These are phyloP conservation scores for Sylvicola fuscatus DNA, from an alignment of 2,888 invertebrate species.

Conservation along the genomic window DNA sequence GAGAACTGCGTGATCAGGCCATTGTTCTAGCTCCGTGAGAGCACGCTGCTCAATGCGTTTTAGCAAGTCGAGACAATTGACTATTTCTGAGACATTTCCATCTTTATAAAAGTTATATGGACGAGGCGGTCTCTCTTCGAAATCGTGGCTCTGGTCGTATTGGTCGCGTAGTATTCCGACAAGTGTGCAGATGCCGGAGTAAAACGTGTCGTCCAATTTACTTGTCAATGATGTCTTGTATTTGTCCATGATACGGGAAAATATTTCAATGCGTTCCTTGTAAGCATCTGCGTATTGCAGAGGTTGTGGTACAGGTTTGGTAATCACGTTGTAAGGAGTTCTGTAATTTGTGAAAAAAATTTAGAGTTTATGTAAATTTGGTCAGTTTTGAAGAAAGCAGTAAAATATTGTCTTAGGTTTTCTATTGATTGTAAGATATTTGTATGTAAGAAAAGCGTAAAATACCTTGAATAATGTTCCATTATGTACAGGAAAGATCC, in stretches of 20 bases:
- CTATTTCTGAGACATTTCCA: slow-evolving; percentile 56
- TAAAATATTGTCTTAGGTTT: no score
- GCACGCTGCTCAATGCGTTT: slow-evolving; percentile 39
- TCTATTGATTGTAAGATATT: no score
- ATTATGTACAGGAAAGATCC: slow-evolving; percentile 18
- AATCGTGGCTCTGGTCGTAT: no score
- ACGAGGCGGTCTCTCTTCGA: no score
- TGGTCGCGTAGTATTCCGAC: slow-evolving; percentile 11
- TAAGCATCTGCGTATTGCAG: background rate
- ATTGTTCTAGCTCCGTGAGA: slow-evolving; percentile 44
- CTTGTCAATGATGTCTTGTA: slow-evolving; percentile 16
- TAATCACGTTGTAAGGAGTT: no score
- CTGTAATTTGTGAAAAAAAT: no score
- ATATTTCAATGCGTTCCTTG: background rate
- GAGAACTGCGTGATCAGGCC: slow-evolving; percentile 82
- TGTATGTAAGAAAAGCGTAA: background rate
- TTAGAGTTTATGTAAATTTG: no score
- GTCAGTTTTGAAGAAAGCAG: no score
- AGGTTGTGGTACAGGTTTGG: no score
- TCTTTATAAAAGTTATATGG: slow-evolving; percentile 63
- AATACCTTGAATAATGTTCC: slow-evolving; percentile 14
- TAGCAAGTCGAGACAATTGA: slow-evolving; percentile 48
- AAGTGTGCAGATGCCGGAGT: slow-evolving; percentile 16
- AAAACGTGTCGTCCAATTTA: slow-evolving; percentile 15
- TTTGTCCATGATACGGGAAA: slow-evolving; percentile 9